phyloP scores from a whole-genome alignment of 2,888 invertebrate species.

The Spodoptera exigua region DNA sequence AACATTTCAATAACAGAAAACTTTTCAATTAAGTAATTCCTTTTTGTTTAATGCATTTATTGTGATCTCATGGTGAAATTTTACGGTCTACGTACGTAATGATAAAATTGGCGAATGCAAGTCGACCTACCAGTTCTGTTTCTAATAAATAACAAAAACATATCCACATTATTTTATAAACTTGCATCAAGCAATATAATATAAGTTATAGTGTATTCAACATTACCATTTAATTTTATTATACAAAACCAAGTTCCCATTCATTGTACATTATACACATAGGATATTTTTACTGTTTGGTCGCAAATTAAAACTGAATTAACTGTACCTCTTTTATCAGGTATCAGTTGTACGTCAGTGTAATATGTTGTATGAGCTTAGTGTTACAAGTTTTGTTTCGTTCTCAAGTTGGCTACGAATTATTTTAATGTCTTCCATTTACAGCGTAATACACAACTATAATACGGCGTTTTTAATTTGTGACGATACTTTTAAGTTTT shows the following conservation, averaged over 20 bases:
- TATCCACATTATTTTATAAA: conserved; percentile 56
- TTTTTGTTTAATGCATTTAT: conserved; percentile 82
- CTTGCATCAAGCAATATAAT: conserved; percentile 55
- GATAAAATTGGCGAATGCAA: conserved; percentile 59
- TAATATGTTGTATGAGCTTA: conserved; percentile 73
- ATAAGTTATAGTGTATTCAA: conserved; percentile 58
- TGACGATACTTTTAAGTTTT: conserved; percentile 41
- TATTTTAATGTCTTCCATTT: conserved; percentile 88
- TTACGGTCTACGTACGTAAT: conserved; percentile 59
- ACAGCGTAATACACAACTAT: conserved; percentile 65
- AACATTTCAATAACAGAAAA: conserved; percentile 54
- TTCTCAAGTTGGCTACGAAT: conserved; percentile 87
- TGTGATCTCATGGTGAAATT: conserved; percentile 81
- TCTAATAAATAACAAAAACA: conserved; percentile 52
- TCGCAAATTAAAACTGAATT: conserved; percentile 42
- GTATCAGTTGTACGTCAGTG: conserved; percentile 60
- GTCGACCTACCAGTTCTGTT: conserved; percentile 50
- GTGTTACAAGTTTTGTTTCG: conserved; percentile 74
- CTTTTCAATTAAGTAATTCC: conserved; percentile 61
- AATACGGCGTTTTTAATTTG: conserved; percentile 55
- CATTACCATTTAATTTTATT: conserved; percentile 52
- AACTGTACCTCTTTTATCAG: conserved; percentile 35
- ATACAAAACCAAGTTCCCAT: conserved; percentile 45
- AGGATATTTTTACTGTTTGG: conserved; percentile 42
- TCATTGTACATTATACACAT: conserved; percentile 48